These are phyloP conservation scores for Gymnoscopelus braueri DNA, from an alignment of 2,797 vertebrate genomes.

Conservation along the genomic window DNA sequence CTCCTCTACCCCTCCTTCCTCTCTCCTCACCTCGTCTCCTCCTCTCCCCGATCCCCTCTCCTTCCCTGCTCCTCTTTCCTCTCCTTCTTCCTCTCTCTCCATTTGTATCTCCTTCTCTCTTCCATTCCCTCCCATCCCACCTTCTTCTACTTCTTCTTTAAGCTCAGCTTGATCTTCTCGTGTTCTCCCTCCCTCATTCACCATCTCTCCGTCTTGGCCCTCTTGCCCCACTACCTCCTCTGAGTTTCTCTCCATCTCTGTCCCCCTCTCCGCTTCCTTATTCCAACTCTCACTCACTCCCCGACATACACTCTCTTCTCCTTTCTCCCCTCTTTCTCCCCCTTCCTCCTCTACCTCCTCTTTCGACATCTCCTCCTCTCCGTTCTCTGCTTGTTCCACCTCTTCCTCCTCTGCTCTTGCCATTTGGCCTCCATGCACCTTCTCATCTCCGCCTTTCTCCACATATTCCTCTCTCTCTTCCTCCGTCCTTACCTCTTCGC, in stretches of 20 bases:
- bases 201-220: too few relatives aligned
- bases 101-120: too few relatives aligned
- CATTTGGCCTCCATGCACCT: not conserved
- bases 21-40: slow-evolving; percentile 11
- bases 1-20: not conserved
- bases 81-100: not conserved
- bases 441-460: not conserved
- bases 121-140: not conserved
- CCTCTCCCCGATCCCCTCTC: not conserved
- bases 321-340: not conserved
- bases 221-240: too few relatives aligned
- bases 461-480: not conserved
- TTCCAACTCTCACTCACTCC: too few relatives aligned
- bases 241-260: not conserved
- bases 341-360: not conserved
- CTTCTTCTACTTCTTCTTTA: too few relatives aligned
- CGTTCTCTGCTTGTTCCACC: not conserved
- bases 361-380: not conserved
- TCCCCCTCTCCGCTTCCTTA: not conserved
- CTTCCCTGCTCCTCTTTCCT: not conserved
- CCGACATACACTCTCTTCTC: too few relatives aligned
- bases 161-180: too few relatives aligned
- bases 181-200: too few relatives aligned
- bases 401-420: not conserved
- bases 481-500: not conserved